These are phyloP conservation scores for Aspidiotus rigidus DNA, from an alignment of 2,888 invertebrate genomes.

Conservation along the genomic window DNA sequence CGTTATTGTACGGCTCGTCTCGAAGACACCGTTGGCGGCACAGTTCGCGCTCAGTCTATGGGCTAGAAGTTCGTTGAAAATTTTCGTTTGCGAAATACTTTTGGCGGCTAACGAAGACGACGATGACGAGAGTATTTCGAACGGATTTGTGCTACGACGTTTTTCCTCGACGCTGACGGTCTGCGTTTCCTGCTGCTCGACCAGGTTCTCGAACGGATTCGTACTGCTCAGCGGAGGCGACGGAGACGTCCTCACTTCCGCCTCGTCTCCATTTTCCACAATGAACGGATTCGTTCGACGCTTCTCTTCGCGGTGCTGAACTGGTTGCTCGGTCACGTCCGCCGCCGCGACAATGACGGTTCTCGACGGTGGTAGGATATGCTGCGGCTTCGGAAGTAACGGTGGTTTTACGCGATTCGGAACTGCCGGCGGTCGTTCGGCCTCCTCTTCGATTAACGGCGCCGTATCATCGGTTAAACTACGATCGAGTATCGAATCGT, in stretches of 20 bases:
- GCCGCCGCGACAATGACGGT: not conserved
- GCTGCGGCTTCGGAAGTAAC: conserved; percentile 21
- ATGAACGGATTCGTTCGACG: not conserved
- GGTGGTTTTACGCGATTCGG: conserved; percentile 17
- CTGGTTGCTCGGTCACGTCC: too few species aligned
- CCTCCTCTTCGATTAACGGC: conserved; percentile 26
- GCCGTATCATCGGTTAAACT: conserved; percentile 27
- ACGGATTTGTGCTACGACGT: not conserved
- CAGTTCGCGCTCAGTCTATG: not conserved
- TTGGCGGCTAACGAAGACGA: not conserved
- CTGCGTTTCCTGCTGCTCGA: not conserved
- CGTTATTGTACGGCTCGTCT: not conserved
- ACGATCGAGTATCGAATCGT: conserved; percentile 9
- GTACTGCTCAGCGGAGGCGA: not conserved
- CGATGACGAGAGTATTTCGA: not conserved
- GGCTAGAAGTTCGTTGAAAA: not conserved
- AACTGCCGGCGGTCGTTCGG: not conserved
- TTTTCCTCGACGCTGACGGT: not conserved
- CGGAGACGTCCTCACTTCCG: not conserved
- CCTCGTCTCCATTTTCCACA: not conserved
- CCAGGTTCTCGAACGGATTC: conserved; percentile 2
- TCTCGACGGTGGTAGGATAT: conserved; percentile 12
- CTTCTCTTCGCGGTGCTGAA: not conserved
- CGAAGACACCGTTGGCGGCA: not conserved
- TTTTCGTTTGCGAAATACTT: not conserved